Percentiles rank a stretch among this genome's conserved stretches.
These are phyloP conservation scores for Sciurus vulgaris DNA, from an alignment of 2,797 vertebrate genomes.

Conservation along the genomic window DNA sequence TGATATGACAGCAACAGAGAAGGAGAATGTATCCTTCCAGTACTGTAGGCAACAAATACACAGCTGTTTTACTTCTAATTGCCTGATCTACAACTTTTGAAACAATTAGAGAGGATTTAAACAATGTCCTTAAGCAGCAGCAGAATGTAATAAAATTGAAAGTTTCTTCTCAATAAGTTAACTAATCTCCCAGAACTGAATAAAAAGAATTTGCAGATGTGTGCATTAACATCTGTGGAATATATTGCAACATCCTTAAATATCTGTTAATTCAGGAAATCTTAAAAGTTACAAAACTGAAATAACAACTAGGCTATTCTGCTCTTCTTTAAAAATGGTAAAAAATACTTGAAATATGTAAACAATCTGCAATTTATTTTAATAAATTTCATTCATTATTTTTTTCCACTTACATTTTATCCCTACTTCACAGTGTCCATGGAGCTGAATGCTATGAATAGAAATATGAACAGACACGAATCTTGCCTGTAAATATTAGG, in stretches of 20 bases:
- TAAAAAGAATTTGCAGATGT: slow-evolving; percentile 6
- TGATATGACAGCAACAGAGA: slow-evolving; percentile 77
- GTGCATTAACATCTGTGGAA: not conserved
- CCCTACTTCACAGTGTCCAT: not conserved
- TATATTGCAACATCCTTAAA: not conserved
- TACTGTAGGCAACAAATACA: slow-evolving; percentile 59
- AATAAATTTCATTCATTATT: not conserved
- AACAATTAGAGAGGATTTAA: slow-evolving; percentile 79
- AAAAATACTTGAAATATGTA: not conserved
- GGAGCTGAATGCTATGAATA: not conserved
- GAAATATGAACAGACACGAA: not conserved
- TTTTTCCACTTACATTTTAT: not conserved
- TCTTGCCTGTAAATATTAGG: not conserved
- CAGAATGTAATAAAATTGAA: slow-evolving; percentile 67
- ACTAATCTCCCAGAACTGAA: not conserved
- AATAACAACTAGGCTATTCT: not conserved
- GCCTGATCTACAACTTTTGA: slow-evolving; percentile 76
- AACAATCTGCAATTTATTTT: not conserved
- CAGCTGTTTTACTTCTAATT: slow-evolving; percentile 78
- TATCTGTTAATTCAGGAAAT: not conserved
- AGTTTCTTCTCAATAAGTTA: not conserved
- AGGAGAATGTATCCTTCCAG: slow-evolving; percentile 80
- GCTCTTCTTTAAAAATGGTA: not conserved
- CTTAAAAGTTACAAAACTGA: not conserved
- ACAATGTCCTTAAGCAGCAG: slow-evolving; percentile 68